phyloP scores from a whole-genome alignment of 2,113 vertebrate genomes.

The Circaetus gallicus region DNA sequence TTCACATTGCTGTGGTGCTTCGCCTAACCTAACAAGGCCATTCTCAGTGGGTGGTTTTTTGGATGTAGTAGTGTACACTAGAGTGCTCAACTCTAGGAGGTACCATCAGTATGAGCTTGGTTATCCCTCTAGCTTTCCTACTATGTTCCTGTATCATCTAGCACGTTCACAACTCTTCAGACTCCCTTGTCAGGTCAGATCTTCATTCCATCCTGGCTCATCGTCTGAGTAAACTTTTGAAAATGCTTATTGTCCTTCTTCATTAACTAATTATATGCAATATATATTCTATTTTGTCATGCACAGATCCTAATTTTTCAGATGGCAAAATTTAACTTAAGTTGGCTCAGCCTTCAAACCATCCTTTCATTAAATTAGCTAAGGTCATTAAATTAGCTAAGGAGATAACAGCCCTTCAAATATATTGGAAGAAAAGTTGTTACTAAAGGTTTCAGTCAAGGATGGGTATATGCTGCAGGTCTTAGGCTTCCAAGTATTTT shows the following conservation, averaged over 20 bases:
- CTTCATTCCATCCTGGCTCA: not conserved
- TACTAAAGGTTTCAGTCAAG: not conserved
- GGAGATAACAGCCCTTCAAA: not conserved
- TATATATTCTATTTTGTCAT: not conserved
- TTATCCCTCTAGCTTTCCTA: not conserved
- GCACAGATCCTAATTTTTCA: not conserved
- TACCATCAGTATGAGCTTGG: not conserved
- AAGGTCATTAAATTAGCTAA: not conserved
- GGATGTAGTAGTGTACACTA: not conserved
- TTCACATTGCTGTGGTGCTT: not conserved
- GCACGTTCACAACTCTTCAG: not conserved
- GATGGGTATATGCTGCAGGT: not conserved
- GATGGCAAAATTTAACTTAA: not conserved
- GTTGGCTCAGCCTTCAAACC: not conserved
- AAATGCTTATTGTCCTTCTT: not conserved
- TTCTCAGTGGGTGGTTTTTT: not conserved
- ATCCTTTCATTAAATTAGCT: not conserved
- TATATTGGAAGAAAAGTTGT: not conserved
- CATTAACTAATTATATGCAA: not conserved
- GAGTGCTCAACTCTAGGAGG: not conserved
- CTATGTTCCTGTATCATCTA: not conserved
- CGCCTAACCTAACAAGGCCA: not conserved
- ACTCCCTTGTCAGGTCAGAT: not conserved
- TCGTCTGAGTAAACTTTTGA: not conserved
- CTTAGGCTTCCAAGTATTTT: not conserved